phyloP scores from a whole-genome alignment of 2,797 vertebrate species.

The Coendou prehensilis region DNA sequence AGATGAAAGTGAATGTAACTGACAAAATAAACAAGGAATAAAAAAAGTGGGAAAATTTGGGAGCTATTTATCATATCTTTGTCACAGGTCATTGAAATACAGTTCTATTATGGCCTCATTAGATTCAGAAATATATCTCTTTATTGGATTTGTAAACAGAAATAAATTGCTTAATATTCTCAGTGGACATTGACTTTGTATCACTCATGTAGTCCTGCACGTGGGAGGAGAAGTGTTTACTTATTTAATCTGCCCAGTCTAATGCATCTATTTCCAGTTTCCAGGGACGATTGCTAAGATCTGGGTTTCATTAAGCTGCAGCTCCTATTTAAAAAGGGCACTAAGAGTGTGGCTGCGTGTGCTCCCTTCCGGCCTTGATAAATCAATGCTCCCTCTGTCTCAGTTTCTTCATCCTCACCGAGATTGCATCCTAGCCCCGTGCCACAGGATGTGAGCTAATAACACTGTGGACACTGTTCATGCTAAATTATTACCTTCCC shows the following conservation, averaged over 20 bases:
- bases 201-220: not conserved
- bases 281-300: constrained; percentile 13
- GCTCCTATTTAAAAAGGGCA: not conserved
- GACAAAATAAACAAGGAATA: constrained; percentile 56
- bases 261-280: not conserved
- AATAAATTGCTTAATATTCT: constrained; percentile 64
- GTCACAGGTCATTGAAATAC: constrained; percentile 16
- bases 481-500: constrained; percentile 61
- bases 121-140: constrained; percentile 52
- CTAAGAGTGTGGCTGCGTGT: not conserved
- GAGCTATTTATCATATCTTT: constrained; percentile 1
- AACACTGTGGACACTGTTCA: not conserved
- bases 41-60: constrained; percentile 26
- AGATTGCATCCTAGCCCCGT: not conserved
- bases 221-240: constrained; percentile 27
- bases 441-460: constrained; percentile 53
- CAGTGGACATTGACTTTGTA: constrained; percentile 46
- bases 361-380: constrained; percentile 1
- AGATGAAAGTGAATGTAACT: constrained; percentile 44
- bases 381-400: not conserved
- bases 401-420: not conserved
- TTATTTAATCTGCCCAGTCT: constrained; percentile 4
- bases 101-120: constrained; percentile 18
- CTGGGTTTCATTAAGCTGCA: not conserved
- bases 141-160: constrained; percentile 47